Evolutionary conservation across 1,140 invertebrate genomes (phyloP).

Genomic region (Rhagoletis zephyria): DNA sequence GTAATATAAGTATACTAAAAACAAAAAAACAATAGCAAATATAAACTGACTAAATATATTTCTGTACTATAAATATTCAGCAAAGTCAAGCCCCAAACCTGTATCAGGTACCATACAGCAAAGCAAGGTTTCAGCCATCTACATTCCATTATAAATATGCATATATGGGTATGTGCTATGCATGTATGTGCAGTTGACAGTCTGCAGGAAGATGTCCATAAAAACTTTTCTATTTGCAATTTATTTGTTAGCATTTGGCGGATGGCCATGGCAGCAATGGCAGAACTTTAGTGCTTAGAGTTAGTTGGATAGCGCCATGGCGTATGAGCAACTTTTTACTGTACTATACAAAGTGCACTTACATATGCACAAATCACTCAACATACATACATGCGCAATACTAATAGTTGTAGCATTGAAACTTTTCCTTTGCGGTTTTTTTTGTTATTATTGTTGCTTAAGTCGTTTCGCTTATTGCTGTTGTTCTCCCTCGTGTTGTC

Average conservation of each 20-base stretch:
- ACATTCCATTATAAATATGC: not conserved
- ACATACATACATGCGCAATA: not conserved
- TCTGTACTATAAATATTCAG: not conserved
- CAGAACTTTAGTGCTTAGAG: not conserved
- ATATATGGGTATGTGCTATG: not conserved
- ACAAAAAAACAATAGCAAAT: not conserved
- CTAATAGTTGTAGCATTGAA: not conserved
- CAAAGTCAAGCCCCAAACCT: not conserved
- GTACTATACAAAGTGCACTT: not conserved
- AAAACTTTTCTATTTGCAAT: not conserved
- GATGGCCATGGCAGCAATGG: not conserved
- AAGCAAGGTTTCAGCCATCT: not conserved
- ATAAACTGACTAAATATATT: not conserved
- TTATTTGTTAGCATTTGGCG: not conserved
- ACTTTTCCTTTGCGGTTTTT: slow-evolving; percentile 9
- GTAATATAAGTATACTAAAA: too few species aligned
- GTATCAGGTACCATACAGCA: not conserved
- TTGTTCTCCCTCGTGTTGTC: not conserved
- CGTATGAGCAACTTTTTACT: slow-evolving; percentile 36
- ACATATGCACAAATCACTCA: not conserved
- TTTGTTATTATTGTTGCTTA: not conserved
- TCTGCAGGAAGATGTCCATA: not conserved
- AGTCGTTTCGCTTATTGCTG: not conserved
- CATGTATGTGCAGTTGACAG: not conserved
- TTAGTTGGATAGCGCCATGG: not conserved